phyloP scores from a whole-genome alignment of 2,888 invertebrate species.

The Bembecia ichneumoniformis region DNA sequence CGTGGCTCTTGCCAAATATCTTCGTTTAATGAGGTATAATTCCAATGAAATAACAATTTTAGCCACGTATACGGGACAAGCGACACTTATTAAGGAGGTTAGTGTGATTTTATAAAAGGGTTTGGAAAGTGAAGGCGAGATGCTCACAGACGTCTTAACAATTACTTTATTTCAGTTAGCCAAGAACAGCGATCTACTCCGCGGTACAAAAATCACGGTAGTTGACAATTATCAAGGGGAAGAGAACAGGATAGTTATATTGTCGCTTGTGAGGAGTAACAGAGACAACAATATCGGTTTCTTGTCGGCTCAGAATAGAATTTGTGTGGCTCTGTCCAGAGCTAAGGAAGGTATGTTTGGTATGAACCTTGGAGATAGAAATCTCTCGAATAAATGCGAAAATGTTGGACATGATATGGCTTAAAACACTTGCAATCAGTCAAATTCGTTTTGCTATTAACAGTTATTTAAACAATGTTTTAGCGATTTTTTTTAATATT shows the following conservation, averaged over 20 bases:
- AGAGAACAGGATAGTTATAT: slow-evolving; percentile 82
- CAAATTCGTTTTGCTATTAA: too few species aligned
- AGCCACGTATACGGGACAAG: slow-evolving; percentile 80
- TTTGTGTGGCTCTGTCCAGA: slow-evolving; percentile 84
- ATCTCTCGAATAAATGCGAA: too few species aligned
- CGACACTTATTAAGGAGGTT: slow-evolving; percentile 69
- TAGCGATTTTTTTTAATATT: too few species aligned
- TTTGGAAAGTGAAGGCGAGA: too few species aligned
- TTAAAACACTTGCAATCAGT: too few species aligned
- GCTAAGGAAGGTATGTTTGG: slow-evolving; percentile 60
- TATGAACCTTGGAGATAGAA: too few species aligned
- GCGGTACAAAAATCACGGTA: slow-evolving; percentile 73
- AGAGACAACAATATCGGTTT: slow-evolving; percentile 78
- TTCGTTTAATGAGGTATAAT: slow-evolving; percentile 74
- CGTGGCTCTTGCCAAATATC: slow-evolving; percentile 72
- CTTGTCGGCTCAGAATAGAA: slow-evolving; percentile 77
- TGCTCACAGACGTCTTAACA: too few species aligned
- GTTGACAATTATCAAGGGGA: slow-evolving; percentile 89
- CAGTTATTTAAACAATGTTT: too few species aligned
- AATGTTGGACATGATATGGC: too few species aligned
- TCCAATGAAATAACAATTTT: slow-evolving; percentile 79
- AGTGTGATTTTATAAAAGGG: neutral
- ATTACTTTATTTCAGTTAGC: slow-evolving; percentile 32
- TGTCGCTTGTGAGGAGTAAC: slow-evolving; percentile 86
- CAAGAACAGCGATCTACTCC: slow-evolving; percentile 37